phyloP scores from a whole-genome alignment of 2,888 invertebrate genomes.

The Mesoligia furuncula region DNA sequence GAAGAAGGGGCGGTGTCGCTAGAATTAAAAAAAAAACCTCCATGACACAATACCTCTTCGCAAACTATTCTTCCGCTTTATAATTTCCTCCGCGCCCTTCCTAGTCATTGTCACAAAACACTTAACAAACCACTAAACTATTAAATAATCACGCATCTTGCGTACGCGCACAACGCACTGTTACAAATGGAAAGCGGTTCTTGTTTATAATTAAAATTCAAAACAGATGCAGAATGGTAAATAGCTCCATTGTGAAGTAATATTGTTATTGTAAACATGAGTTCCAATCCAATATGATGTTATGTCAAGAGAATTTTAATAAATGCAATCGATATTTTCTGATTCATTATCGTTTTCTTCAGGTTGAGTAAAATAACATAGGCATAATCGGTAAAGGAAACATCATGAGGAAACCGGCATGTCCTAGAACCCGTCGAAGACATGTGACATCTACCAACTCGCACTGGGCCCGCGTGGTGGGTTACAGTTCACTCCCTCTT shows the following conservation, averaged over 20 bases:
- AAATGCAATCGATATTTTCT: slow-evolving; percentile 10
- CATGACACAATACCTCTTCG: slow-evolving; percentile 73
- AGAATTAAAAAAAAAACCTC: neutral
- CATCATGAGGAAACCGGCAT: too few species aligned
- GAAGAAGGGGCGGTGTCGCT: neutral
- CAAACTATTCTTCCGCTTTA: slow-evolving; percentile 74
- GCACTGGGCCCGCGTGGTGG: too few species aligned
- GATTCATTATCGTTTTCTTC: slow-evolving; percentile 7
- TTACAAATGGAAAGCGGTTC: slow-evolving; percentile 19
- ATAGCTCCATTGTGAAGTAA: slow-evolving; percentile 62
- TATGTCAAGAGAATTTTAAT: slow-evolving; percentile 34
- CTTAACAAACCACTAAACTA: slow-evolving; percentile 20
- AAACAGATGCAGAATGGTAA: slow-evolving; percentile 55
- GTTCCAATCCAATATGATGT: slow-evolving; percentile 52
- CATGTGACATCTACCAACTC: too few species aligned
- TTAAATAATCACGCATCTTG: slow-evolving; percentile 34
- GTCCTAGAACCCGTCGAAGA: too few species aligned
- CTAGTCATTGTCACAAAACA: slow-evolving; percentile 65
- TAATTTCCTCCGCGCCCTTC: slow-evolving; percentile 78
- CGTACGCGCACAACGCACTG: slow-evolving; percentile 29
- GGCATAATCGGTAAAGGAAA: too few species aligned
- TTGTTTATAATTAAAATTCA: slow-evolving; percentile 65
- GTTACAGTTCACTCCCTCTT: too few species aligned
- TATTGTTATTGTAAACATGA: slow-evolving; percentile 68
- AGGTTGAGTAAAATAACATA: neutral